Percentiles rank a stretch among this genome's conserved stretches.
Conservation (phyloP, 2,888 invertebrate species). For the Ariolimax columbianus region DNA sequence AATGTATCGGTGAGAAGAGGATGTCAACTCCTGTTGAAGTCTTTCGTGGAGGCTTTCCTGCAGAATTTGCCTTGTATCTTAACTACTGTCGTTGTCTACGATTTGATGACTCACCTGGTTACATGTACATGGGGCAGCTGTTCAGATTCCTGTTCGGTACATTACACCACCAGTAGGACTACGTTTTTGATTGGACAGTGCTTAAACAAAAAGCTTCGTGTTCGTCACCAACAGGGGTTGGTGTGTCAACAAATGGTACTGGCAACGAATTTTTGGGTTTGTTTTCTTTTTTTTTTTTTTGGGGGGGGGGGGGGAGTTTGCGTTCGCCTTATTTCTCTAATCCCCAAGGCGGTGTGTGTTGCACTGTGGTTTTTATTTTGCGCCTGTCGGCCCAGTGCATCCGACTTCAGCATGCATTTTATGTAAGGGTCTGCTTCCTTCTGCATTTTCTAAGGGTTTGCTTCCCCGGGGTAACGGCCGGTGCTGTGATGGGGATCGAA, state of each 20-base stretch:
- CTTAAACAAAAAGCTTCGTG: conserved; percentile 90
- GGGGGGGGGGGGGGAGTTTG: too few species aligned
- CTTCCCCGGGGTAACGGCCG: too few species aligned
- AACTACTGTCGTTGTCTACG: conserved; percentile 98
- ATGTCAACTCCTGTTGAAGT: conserved; percentile 99
- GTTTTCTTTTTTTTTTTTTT: too few species aligned
- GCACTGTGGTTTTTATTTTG: too few species aligned
- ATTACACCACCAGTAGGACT: conserved; percentile 86
- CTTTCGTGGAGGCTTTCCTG: conserved; percentile 98
- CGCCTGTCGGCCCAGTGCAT: too few species aligned
- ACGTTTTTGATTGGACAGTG: conserved; percentile 24
- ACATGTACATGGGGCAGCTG: conserved; percentile 99
- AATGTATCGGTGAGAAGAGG: conserved; percentile 97
- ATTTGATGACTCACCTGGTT: conserved; percentile 99
- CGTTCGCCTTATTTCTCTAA: too few species aligned
- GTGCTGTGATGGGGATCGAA: too few species aligned
- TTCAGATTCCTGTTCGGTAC: conserved; percentile 99
- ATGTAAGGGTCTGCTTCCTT: too few species aligned
- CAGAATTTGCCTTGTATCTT: conserved; percentile 99
- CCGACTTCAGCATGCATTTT: too few species aligned
- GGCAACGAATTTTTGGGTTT: too few species aligned
- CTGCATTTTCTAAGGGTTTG: too few species aligned
- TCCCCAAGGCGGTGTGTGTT: too few species aligned
- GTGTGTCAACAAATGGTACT: conserved; percentile 29
- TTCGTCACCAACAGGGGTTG: conserved; percentile 28